Percentiles rank a stretch among this genome's conserved stretches.
Conservation (phyloP, 2,888 invertebrate genomes). For the Germaria angustata region DNA sequence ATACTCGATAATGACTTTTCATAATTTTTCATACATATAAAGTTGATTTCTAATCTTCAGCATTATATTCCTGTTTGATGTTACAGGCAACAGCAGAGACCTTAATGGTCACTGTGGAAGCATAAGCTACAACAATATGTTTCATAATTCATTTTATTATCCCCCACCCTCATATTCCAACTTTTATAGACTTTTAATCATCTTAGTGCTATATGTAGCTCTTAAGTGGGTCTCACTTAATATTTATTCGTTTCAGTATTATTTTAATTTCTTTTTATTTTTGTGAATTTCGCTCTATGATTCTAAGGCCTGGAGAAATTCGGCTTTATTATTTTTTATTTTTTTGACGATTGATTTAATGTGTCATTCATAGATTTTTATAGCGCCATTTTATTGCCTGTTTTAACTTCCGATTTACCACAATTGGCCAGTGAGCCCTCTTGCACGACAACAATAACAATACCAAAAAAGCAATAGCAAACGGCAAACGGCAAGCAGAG, state of each 20-base stretch:
- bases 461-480: neutral
- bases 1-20: constrained; percentile 47
- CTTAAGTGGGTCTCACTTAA: constrained; percentile 44
- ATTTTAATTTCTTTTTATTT: constrained; percentile 4
- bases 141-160: constrained; percentile 60
- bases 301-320: constrained; percentile 22
- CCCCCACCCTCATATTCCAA: constrained; percentile 33
- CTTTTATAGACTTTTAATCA: constrained; percentile 65
- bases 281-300: neutral
- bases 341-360: constrained; percentile 80
- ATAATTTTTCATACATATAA: constrained; percentile 1
- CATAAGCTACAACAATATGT: constrained; percentile 50
- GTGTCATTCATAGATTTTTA: constrained; percentile 81
- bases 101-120: neutral
- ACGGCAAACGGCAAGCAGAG: neutral
- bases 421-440: constrained; percentile 73
- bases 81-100: constrained; percentile 27
- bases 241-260: constrained; percentile 41
- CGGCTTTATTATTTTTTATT: constrained; percentile 57
- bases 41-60: constrained; percentile 48
- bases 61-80: constrained; percentile 28
- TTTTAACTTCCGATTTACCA: constrained; percentile 81
- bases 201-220: constrained; percentile 55
- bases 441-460: constrained; percentile 26
- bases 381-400: constrained; percentile 80